Conservation (phyloP, 2,113 vertebrate species). For the Antechinus flavipes region DNA sequence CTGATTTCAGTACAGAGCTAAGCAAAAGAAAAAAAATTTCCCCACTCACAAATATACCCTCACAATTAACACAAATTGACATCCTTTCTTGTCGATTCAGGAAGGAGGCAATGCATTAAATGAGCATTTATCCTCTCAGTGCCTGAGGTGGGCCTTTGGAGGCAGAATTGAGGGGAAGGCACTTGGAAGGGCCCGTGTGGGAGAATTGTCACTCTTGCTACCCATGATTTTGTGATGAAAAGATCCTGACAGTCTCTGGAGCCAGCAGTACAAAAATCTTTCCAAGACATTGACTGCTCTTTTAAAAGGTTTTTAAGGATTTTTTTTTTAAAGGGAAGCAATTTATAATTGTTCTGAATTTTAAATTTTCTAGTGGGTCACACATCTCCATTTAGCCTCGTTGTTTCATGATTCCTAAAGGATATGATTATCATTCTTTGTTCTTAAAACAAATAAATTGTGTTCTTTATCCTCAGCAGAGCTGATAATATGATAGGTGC, state of each 20-base stretch:
- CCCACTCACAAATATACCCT: constrained; percentile 56
- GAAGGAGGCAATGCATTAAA: constrained; percentile 24
- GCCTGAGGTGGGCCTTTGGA: constrained; percentile 29
- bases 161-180: constrained; percentile 34
- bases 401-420: constrained; percentile 82
- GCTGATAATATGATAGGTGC: constrained; percentile 85
- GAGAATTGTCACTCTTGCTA: background rate
- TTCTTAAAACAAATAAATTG: constrained; percentile 86
- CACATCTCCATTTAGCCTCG: constrained; percentile 79
- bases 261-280: constrained; percentile 47
- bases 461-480: constrained; percentile 82
- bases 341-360: constrained; percentile 78
- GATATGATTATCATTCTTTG: constrained; percentile 83
- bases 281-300: constrained; percentile 30
- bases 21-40: constrained; percentile 18
- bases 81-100: constrained; percentile 44
- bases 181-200: background rate
- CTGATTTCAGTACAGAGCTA: constrained; percentile 51
- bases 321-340: constrained; percentile 56
- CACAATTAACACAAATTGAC: constrained; percentile 51
- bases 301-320: constrained; percentile 61
- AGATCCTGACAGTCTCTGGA: constrained; percentile 37
- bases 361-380: constrained; percentile 77
- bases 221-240: background rate
- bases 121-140: constrained; percentile 21